Evolutionary conservation across 2,113 vertebrate genomes (phyloP).

Genomic region (Leucosticte australis): DNA sequence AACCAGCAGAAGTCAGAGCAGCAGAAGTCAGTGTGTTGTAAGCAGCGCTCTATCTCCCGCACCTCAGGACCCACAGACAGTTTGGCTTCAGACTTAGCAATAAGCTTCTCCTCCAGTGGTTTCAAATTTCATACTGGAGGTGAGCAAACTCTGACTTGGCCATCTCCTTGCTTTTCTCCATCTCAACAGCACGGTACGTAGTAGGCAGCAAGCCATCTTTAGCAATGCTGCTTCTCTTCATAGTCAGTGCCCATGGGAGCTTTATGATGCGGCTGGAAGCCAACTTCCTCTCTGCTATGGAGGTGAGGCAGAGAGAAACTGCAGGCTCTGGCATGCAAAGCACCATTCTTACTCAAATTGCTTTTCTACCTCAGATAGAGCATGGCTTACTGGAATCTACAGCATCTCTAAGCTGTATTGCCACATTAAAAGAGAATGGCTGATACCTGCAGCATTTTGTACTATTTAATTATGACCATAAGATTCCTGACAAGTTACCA

Average conservation of each 20-base stretch:
- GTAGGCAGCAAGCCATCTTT: not conserved
- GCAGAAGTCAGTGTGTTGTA: not conserved
- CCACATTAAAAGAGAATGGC: not conserved
- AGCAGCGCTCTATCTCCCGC: not conserved
- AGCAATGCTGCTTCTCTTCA: not conserved
- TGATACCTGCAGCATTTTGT: not conserved
- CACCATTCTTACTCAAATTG: slow-evolving; percentile 13
- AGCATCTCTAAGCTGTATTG: not conserved
- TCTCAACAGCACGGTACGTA: accelerated
- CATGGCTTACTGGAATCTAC: not conserved
- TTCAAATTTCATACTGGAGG: not conserved
- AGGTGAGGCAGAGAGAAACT: not conserved
- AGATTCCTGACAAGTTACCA: not conserved
- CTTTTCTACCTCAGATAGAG: not conserved
- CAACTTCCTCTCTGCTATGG: not conserved
- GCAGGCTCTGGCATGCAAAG: slow-evolving; percentile 14
- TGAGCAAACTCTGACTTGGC: not conserved
- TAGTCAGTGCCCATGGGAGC: not conserved
- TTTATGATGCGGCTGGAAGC: not conserved
- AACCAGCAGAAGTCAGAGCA: not conserved
- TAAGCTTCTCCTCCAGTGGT: not conserved
- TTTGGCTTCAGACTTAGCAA: not conserved
- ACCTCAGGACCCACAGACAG: not conserved
- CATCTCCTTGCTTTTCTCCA: not conserved
- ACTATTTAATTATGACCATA: not conserved